A percentile compares a stretch with the other conserved stretches of the same genome.
Evolutionary conservation across 1,140 invertebrate species (phyloP).

Genomic region (Cydia pomonella): DNA sequence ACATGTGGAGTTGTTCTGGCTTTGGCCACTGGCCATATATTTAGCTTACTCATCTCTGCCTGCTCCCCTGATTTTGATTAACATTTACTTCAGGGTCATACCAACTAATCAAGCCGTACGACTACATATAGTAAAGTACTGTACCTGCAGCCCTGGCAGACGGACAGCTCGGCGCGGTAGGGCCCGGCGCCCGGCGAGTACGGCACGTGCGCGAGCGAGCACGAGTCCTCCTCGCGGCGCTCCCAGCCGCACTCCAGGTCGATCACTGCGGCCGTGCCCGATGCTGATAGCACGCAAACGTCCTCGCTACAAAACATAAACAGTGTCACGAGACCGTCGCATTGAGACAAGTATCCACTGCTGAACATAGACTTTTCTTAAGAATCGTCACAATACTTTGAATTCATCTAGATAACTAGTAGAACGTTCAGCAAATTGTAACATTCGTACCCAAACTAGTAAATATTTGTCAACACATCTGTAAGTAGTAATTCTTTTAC

Average conservation of each 20-base stretch:
- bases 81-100: no score
- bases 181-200: slow-evolving; percentile 65
- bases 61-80: no score
- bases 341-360: background rate
- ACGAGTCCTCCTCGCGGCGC: slow-evolving; percentile 41
- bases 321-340: no score
- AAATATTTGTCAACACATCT: no score
- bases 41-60: no score
- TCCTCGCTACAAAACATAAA: slow-evolving; percentile 87
- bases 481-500: slow-evolving; percentile 67
- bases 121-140: no score
- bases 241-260: slow-evolving; percentile 66
- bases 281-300: slow-evolving; percentile 95
- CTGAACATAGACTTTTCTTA: no score
- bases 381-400: background rate
- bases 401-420: background rate
- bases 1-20: no score
- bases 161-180: slow-evolving; percentile 78
- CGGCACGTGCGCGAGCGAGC: slow-evolving; percentile 61
- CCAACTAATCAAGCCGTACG: no score
- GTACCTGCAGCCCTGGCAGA: slow-evolving; percentile 86
- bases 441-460: background rate
- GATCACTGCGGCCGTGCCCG: slow-evolving; percentile 93
- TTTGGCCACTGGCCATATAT: no score
- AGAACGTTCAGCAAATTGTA: background rate